Evolutionary conservation across 2,888 invertebrate genomes (phyloP).

Genomic region (Acanthosepion lycidas): DNA sequence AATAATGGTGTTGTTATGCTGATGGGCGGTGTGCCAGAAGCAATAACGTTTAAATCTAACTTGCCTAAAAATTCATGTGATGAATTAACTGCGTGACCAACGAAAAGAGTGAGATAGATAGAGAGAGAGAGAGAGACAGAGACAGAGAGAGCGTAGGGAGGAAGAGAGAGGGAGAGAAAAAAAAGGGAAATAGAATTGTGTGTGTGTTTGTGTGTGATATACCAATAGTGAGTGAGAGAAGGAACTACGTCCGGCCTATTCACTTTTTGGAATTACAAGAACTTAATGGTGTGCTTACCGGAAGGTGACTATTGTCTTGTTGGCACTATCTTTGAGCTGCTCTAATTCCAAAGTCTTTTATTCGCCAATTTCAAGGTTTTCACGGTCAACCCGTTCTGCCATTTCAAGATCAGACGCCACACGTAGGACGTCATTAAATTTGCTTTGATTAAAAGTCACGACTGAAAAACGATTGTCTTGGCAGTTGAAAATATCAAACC

Average conservation of each 20-base stretch:
- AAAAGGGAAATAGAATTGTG: too few species aligned
- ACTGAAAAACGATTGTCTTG: neutral
- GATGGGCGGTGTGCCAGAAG: neutral
- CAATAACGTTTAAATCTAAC: neutral
- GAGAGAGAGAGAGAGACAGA: neutral
- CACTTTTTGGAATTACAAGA: neutral
- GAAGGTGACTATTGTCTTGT: neutral
- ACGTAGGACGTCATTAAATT: neutral
- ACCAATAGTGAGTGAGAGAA: neutral
- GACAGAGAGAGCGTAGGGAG: neutral
- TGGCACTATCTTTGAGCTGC: neutral
- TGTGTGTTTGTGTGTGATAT: too few species aligned
- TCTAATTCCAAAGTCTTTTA: conserved; percentile 5
- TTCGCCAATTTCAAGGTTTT: neutral
- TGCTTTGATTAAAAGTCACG: neutral
- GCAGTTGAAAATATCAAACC: neutral
- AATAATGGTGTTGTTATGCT: neutral
- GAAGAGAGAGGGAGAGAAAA: neutral
- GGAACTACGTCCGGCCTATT: neutral
- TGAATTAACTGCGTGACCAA: neutral
- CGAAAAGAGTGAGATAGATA: neutral
- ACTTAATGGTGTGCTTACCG: neutral
- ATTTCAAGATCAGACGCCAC: neutral
- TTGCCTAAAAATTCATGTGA: neutral
- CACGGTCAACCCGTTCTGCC: neutral